Evolutionary conservation across 2,797 vertebrate species (phyloP).

Genomic region (Knipowitschia caucasica): DNA sequence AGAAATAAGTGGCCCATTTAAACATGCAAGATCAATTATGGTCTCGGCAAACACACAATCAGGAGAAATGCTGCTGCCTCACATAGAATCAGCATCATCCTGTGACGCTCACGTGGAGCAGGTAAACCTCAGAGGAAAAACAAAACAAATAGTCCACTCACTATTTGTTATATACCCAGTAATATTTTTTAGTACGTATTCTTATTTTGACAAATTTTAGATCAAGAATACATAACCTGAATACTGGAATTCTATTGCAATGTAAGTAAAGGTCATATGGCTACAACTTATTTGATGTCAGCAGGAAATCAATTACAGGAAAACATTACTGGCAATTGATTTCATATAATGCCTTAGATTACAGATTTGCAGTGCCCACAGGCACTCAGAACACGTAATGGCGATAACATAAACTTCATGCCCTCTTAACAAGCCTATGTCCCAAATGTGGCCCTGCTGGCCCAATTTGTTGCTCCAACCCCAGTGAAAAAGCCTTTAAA

Average conservation of each 20-base stretch:
- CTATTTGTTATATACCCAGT: background rate
- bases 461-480: conserved; percentile 50
- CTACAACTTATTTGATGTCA: background rate
- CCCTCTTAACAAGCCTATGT: conserved; percentile 20
- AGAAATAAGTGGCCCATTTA: conserved; percentile 74
- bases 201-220: no score
- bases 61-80: conserved; percentile 26
- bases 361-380: background rate
- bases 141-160: background rate
- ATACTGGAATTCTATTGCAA: background rate
- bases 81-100: conserved; percentile 15
- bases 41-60: conserved; percentile 14
- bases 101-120: background rate
- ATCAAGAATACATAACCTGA: background rate
- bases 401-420: conserved; percentile 30
- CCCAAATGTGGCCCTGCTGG: conserved; percentile 33
- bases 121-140: background rate
- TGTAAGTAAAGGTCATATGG: background rate
- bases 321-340: background rate
- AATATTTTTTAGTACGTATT: no score
- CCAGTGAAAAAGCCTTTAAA: conserved; percentile 62
- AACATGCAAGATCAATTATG: conserved; percentile 63
- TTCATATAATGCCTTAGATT: background rate
- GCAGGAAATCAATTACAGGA: background rate
- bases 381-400: conserved; percentile 7